Evolutionary conservation across 2,113 vertebrate species (phyloP).

Genomic region (Atherinomorus stipes): DNA sequence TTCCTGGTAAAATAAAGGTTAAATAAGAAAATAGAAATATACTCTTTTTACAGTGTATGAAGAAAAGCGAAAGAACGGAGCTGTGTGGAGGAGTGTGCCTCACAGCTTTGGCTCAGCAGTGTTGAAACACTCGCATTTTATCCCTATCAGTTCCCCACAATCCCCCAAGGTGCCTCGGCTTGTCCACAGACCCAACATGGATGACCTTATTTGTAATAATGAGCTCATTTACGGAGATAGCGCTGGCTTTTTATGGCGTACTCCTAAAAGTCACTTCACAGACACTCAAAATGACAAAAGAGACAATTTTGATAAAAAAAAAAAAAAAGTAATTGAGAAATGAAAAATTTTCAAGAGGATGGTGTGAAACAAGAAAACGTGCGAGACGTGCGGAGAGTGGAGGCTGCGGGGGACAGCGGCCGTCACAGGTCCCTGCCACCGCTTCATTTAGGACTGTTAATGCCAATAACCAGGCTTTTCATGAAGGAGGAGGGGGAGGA

Average conservation of each 20-base stretch:
- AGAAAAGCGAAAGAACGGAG: slow-evolving; percentile 1
- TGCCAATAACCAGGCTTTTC: slow-evolving; percentile 43
- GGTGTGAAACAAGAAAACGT: slow-evolving; percentile 25
- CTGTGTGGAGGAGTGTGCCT: slow-evolving; percentile 30
- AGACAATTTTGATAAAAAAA: slow-evolving; percentile 7
- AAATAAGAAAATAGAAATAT: too few relatives aligned
- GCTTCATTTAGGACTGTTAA: slow-evolving; percentile 55
- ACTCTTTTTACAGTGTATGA: too few relatives aligned
- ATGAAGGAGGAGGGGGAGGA: slow-evolving; percentile 15
- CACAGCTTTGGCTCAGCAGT: slow-evolving; percentile 8
- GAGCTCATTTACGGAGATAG: slow-evolving; percentile 17
- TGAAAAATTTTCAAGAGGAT: background rate
- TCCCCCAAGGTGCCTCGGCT: slow-evolving; percentile 38
- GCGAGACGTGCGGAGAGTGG: background rate
- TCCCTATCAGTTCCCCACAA: slow-evolving; percentile 40
- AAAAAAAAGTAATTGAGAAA: slow-evolving; percentile 16
- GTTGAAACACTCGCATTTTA: slow-evolving; percentile 41
- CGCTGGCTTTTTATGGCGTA: slow-evolving; percentile 26
- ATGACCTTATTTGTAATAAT: slow-evolving; percentile 48
- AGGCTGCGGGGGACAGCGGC: slow-evolving; percentile 2
- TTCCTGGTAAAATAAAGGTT: too few relatives aligned
- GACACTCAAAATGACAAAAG: slow-evolving; percentile 20
- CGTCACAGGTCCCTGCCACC: slow-evolving; percentile 16
- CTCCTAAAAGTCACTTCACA: slow-evolving; percentile 38
- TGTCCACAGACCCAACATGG: slow-evolving; percentile 28